These are phyloP conservation scores for Paraescarpia echinospica DNA, from an alignment of 1,140 invertebrate species.

Conservation along the genomic window DNA sequence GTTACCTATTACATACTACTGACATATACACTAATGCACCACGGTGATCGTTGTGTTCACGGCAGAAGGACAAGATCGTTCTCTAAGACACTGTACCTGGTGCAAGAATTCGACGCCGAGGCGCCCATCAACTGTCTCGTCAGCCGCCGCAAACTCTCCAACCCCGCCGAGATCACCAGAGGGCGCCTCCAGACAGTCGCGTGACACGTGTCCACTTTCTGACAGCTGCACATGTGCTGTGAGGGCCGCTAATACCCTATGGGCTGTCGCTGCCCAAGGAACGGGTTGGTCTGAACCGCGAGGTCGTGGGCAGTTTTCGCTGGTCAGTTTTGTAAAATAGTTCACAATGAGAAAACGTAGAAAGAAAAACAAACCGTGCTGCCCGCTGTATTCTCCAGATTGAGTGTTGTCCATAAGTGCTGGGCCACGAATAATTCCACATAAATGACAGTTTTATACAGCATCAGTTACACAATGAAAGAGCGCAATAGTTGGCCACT, in stretches of 20 bases:
- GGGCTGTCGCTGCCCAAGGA: background rate
- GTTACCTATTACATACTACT: background rate
- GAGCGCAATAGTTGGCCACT: too few species aligned
- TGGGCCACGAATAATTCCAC: too few species aligned
- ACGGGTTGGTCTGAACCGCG: background rate
- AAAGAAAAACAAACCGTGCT: background rate
- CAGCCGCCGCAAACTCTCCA: background rate
- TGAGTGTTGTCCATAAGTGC: too few species aligned
- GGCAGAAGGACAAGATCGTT: background rate
- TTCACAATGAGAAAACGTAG: background rate
- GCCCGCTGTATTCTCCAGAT: too few species aligned
- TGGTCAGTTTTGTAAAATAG: background rate
- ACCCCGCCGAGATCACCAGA: background rate
- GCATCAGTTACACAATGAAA: background rate
- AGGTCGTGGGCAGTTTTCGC: too few species aligned
- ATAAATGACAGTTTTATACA: background rate
- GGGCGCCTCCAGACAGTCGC: background rate
- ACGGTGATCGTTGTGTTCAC: background rate
- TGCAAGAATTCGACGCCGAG: background rate
- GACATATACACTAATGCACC: background rate
- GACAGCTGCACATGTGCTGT: background rate
- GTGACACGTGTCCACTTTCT: background rate
- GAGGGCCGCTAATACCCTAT: background rate
- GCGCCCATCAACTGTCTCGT: background rate
- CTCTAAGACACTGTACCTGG: background rate